Conservation (phyloP, 2,113 vertebrate species). For the Ptyas mucosa region DNA sequence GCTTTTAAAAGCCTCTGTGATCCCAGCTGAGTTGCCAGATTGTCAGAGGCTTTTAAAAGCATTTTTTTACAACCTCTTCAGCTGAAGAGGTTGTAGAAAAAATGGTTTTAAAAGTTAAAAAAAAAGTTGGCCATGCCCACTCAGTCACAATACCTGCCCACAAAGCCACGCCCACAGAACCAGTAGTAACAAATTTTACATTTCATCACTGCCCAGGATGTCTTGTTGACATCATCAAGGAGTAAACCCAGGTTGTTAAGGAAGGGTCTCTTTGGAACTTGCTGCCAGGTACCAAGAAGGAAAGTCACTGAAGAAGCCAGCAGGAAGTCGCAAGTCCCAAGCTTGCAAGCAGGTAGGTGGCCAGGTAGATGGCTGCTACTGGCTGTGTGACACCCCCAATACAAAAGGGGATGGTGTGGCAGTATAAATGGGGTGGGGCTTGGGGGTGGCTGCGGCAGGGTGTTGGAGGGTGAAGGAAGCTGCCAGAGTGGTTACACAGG, state of each 20-base stretch:
- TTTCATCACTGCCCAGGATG: not conserved
- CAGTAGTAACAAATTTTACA: too few species aligned
- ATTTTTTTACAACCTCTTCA: too few species aligned
- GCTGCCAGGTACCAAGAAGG: not conserved
- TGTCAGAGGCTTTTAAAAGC: too few species aligned
- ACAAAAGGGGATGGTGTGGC: not conserved
- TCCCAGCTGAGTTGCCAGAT: too few species aligned
- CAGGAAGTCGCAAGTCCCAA: not conserved
- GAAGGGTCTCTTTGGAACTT: not conserved
- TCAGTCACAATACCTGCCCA: too few species aligned
- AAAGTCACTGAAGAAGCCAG: not conserved
- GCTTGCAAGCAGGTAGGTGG: not conserved
- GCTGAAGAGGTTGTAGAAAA: too few species aligned
- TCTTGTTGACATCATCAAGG: not conserved
- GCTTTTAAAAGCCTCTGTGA: too few species aligned
- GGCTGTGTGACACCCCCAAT: not conserved
- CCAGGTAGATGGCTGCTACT: not conserved
- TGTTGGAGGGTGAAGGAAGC: not conserved
- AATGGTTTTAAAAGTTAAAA: too few species aligned
- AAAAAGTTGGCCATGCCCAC: too few species aligned
- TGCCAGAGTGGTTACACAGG: not conserved
- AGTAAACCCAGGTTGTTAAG: not conserved
- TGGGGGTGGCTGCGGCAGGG: not conserved
- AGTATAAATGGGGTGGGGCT: not conserved
- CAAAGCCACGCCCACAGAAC: too few species aligned